Percentiles rank a stretch among this genome's conserved stretches.
phyloP scores from a whole-genome alignment of 2,797 vertebrate species.

The Enteromius fasciolatus region DNA sequence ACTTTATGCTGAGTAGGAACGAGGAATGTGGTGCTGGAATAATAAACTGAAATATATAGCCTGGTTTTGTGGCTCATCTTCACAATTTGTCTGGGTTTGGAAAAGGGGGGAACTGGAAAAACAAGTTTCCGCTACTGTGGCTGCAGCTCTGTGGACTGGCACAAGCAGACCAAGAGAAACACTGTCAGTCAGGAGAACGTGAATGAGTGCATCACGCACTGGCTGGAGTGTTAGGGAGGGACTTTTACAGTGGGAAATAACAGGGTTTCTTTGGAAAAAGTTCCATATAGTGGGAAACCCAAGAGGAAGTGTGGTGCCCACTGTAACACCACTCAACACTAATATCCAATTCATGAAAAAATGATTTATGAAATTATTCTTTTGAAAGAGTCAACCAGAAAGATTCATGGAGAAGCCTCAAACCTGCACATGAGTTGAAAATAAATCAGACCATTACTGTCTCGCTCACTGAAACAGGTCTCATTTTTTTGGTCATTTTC shows the following conservation, averaged over 20 bases:
- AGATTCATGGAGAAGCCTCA: not conserved
- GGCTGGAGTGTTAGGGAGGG: not conserved
- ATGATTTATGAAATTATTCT: not conserved
- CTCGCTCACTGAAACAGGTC: not conserved
- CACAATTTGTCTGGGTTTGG: conserved; percentile 51
- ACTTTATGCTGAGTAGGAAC: conserved; percentile 55
- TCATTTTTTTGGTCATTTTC: not conserved
- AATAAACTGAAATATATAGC: conserved; percentile 58
- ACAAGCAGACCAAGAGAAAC: not conserved
- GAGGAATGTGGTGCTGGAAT: conserved; percentile 53
- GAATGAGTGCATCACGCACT: not conserved
- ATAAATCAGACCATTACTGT: not conserved
- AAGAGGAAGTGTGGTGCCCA: not conserved
- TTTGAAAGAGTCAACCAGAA: not conserved
- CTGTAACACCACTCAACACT: not conserved
- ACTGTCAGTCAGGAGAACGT: conserved; percentile 9
- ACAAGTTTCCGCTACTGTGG: conserved; percentile 12
- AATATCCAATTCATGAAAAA: not conserved
- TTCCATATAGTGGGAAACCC: conserved; percentile 14
- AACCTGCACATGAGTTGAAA: not conserved
- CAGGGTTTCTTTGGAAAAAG: conserved; percentile 31
- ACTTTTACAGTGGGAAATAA: conserved; percentile 8
- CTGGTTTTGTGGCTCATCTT: conserved; percentile 63
- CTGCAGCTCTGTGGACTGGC: conserved; percentile 14
- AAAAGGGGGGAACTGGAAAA: conserved; percentile 39